phyloP scores from a whole-genome alignment of 2,888 invertebrate species.

The Thera obeliscata region DNA sequence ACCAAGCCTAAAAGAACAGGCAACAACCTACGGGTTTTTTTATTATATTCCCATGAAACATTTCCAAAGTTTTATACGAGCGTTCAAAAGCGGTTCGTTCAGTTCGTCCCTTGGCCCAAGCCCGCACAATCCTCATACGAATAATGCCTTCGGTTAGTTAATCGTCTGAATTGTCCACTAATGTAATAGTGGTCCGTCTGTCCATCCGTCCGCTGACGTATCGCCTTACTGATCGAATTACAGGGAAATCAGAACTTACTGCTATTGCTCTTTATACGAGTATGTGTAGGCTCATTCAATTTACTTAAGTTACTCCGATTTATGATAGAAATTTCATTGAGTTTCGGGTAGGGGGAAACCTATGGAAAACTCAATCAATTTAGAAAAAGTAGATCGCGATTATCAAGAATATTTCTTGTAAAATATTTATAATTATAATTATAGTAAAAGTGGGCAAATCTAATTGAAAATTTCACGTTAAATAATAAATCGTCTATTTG shows the following conservation, averaged over 20 bases:
- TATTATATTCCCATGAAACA: no score
- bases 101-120: slow-evolving; percentile 6
- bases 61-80: no score
- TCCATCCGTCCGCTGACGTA: slow-evolving; percentile 31
- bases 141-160: slow-evolving; percentile 37
- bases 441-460: no score
- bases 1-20: no score
- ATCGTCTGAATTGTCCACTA: slow-evolving; percentile 47
- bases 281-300: slow-evolving; percentile 28
- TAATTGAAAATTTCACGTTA: no score
- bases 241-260: slow-evolving; percentile 24
- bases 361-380: neutral
- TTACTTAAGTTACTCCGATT: slow-evolving; percentile 30
- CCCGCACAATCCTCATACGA: slow-evolving; percentile 10
- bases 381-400: no score
- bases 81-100: neutral
- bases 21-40: no score
- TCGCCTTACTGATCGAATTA: slow-evolving; percentile 32
- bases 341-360: slow-evolving; percentile 4
- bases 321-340: slow-evolving; percentile 14
- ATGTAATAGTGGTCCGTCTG: slow-evolving; percentile 43
- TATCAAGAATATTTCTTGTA: neutral
- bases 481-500: no score
- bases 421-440: neutral
- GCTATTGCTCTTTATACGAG: slow-evolving; percentile 13